These are phyloP conservation scores for Helostoma temminkii DNA, from an alignment of 2,797 vertebrate genomes.

Conservation along the genomic window DNA sequence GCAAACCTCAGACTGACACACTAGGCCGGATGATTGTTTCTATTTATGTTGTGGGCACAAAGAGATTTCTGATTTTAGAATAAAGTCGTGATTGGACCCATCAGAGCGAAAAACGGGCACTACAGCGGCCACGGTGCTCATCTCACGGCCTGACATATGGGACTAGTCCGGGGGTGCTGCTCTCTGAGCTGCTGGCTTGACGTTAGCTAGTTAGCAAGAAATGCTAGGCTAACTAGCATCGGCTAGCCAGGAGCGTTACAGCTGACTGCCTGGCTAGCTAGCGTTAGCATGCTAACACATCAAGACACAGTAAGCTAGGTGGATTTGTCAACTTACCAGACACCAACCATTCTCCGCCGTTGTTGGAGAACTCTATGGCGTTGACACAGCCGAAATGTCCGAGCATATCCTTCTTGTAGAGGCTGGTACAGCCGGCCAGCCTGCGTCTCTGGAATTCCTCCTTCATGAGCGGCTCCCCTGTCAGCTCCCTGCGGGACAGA, in stretches of 20 bases:
- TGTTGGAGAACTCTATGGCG: constrained; percentile 99
- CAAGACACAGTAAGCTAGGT: constrained; percentile 24
- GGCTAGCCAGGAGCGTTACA: constrained; percentile 43
- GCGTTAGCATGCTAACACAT: constrained; percentile 64
- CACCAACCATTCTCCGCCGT: constrained; percentile 97
- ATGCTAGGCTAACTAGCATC: constrained; percentile 64
- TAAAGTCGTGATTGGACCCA: constrained; percentile 15
- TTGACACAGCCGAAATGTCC: constrained; percentile 99
- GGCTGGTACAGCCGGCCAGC: constrained; percentile 93
- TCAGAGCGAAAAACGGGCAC: not conserved
- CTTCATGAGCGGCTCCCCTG: constrained; percentile 92
- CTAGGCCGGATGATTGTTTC: constrained; percentile 63
- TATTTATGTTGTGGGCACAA: constrained; percentile 46
- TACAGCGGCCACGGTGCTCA: not conserved
- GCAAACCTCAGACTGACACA: constrained; percentile 35
- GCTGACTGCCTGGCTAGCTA: constrained; percentile 49
- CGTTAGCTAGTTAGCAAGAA: constrained; percentile 43
- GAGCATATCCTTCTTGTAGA: constrained; percentile 96
- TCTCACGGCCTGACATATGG: constrained; percentile 37
- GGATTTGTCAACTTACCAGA: constrained; percentile 88
- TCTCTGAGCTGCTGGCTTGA: constrained; percentile 26
- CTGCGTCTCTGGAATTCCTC: constrained; percentile 95
- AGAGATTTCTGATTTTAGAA: constrained; percentile 15
- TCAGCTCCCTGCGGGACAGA: constrained; percentile 92
- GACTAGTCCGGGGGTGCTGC: constrained; percentile 22